Evolutionary conservation across 1,140 invertebrate genomes (phyloP).

Genomic region (Lepidurus packardi): DNA sequence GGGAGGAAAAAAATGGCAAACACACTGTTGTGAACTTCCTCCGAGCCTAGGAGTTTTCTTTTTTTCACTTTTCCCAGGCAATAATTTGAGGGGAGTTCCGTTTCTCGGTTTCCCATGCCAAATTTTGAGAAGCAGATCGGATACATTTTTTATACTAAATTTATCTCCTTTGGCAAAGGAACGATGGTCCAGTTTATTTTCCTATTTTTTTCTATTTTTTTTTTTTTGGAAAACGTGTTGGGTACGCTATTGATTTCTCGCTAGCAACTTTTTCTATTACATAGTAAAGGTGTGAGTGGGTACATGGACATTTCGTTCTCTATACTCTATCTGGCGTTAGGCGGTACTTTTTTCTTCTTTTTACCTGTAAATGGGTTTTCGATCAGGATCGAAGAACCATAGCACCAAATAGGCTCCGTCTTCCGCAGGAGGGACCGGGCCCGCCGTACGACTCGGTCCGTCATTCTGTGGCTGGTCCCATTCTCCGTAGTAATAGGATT

Average conservation of each 20-base stretch:
- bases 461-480: constrained; percentile 2
- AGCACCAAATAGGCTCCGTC: constrained; percentile 83
- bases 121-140: not conserved
- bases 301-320: not conserved
- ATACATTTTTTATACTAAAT: not conserved
- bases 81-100: not conserved
- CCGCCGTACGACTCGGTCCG: not conserved
- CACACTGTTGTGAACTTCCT: not conserved
- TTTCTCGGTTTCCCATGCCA: not conserved
- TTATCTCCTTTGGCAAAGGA: not conserved
- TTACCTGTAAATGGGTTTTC: constrained; percentile 81
- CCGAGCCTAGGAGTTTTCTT: not conserved
- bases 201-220: too few species aligned
- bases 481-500: constrained; percentile 15
- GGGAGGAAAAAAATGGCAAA: not conserved
- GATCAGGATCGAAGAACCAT: constrained; percentile 76
- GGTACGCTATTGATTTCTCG: not conserved
- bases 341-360: not conserved
- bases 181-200: too few species aligned
- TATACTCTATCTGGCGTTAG: not conserved
- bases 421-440: constrained; percentile 47
- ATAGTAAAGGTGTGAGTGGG: too few species aligned
- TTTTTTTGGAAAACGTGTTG: not conserved
- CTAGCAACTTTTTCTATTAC: not conserved
- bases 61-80: not conserved